Conservation (phyloP, 2,113 vertebrate genomes). For the Nasalis larvatus region DNA sequence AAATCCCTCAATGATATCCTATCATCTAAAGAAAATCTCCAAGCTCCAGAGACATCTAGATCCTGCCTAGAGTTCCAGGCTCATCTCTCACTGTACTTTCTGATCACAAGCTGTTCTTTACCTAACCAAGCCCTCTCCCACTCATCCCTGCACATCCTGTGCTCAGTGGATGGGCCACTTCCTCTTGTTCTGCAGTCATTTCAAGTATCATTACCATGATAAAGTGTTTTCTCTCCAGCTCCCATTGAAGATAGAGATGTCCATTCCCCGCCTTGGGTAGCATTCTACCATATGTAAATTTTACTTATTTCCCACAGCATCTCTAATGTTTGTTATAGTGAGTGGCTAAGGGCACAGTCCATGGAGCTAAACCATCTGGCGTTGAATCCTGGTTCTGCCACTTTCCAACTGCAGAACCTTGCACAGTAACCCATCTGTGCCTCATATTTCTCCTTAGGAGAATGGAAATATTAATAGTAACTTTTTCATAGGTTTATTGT, state of each 20-base stretch:
- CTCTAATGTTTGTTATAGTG: background rate
- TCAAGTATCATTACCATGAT: background rate
- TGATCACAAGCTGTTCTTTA: background rate
- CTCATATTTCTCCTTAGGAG: background rate
- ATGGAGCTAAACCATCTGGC: background rate
- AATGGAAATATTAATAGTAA: background rate
- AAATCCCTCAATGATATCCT: background rate
- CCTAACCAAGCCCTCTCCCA: fast-evolving
- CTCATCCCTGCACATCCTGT: too few species aligned
- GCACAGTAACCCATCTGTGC: background rate
- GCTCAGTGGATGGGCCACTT: background rate
- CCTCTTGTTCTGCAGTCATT: background rate
- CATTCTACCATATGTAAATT: background rate
- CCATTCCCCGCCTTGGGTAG: background rate
- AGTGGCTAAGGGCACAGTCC: background rate
- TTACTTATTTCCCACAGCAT: background rate
- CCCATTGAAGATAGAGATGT: background rate
- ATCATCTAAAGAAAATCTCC: background rate
- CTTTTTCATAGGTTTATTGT: background rate
- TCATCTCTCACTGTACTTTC: background rate
- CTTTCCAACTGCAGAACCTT: background rate
- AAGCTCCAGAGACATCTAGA: background rate
- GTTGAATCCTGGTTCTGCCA: background rate
- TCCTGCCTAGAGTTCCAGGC: background rate
- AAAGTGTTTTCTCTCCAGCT: background rate